Conservation (phyloP, 2,797 vertebrate species). For the Hybognathus amarus region DNA sequence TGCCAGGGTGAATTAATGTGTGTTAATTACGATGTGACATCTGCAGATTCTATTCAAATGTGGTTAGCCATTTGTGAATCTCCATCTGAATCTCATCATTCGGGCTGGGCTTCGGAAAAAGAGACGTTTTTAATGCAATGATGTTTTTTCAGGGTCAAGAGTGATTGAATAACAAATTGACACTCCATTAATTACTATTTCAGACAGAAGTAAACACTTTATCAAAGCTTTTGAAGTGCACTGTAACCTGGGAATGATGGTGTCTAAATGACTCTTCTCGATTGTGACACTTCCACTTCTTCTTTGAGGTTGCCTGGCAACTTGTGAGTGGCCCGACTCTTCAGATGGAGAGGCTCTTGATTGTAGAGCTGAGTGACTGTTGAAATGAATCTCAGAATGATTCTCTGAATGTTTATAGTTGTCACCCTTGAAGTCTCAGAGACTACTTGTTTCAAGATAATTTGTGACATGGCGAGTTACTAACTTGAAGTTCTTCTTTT, state of each 20-base stretch:
- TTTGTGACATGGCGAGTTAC: conserved; percentile 39
- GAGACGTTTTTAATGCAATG: conserved; percentile 2
- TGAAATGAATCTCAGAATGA: conserved; percentile 55
- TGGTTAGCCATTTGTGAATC: conserved; percentile 33
- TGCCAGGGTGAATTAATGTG: conserved; percentile 24
- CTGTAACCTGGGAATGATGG: conserved; percentile 55
- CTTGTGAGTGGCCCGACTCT: conserved; percentile 61
- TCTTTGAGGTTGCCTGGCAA: conserved; percentile 66
- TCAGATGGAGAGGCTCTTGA: conserved; percentile 63
- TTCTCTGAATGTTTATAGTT: conserved; percentile 38
- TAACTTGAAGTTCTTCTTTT: neutral
- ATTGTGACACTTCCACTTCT: conserved; percentile 55
- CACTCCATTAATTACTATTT: conserved; percentile 33
- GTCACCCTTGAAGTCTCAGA: conserved; percentile 17
- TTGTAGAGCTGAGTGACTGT: conserved; percentile 59
- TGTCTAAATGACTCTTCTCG: conserved; percentile 58
- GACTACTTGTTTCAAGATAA: conserved; percentile 41
- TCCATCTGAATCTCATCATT: conserved; percentile 16
- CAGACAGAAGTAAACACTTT: conserved; percentile 44
- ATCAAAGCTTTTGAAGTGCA: conserved; percentile 55
- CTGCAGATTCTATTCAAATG: conserved; percentile 44
- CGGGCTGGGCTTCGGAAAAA: neutral
- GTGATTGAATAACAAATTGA: conserved; percentile 42
- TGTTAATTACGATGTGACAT: conserved; percentile 39
- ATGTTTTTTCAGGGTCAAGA: conserved; percentile 25